A percentile compares a stretch with the other conserved stretches of the same genome.
Evolutionary conservation across 2,888 invertebrate species (phyloP).

Genomic region (Thecocarcelia acutangulata): DNA sequence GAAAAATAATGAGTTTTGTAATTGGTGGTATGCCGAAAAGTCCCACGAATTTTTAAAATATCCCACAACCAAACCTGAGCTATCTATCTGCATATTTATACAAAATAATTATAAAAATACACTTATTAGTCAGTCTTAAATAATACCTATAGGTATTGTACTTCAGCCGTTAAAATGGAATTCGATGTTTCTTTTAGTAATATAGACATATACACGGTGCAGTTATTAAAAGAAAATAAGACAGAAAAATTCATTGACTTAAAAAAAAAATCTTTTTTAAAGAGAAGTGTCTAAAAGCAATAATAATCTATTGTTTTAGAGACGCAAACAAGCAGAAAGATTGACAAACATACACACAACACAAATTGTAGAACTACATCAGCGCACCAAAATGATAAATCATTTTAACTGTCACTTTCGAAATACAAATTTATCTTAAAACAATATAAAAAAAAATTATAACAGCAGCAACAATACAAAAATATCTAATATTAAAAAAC

Average conservation of each 20-base stretch:
- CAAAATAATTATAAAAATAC: too few species aligned
- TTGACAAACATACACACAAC: conserved; percentile 33
- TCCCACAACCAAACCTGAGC: too few species aligned
- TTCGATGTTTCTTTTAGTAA: conserved; percentile 5
- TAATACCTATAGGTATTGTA: too few species aligned
- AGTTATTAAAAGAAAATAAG: conserved; percentile 13
- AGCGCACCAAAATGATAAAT: conserved; percentile 79
- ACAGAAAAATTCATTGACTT: conserved; percentile 40
- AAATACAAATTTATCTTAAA: conserved; percentile 81
- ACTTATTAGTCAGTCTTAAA: too few species aligned
- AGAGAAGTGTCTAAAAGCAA: conserved; percentile 16
- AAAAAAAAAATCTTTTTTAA: conserved; percentile 40
- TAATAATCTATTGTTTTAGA: conserved; percentile 56
- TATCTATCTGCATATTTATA: too few species aligned
- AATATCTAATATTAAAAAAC: conserved; percentile 37
- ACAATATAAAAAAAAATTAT: conserved; percentile 44
- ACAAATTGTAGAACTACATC: conserved; percentile 71
- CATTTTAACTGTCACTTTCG: conserved; percentile 81
- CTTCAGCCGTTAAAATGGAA: conserved; percentile 18
- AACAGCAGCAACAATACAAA: conserved; percentile 50
- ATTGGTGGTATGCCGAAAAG: too few species aligned
- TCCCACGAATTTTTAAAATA: too few species aligned
- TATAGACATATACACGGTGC: conserved; percentile 13
- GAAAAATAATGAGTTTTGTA: too few species aligned
- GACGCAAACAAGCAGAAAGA: conserved; percentile 27